Percentiles rank a stretch among this genome's conserved stretches.
Evolutionary conservation across 2,888 invertebrate species (phyloP).

Genomic region (Himalopsyche japonica): DNA sequence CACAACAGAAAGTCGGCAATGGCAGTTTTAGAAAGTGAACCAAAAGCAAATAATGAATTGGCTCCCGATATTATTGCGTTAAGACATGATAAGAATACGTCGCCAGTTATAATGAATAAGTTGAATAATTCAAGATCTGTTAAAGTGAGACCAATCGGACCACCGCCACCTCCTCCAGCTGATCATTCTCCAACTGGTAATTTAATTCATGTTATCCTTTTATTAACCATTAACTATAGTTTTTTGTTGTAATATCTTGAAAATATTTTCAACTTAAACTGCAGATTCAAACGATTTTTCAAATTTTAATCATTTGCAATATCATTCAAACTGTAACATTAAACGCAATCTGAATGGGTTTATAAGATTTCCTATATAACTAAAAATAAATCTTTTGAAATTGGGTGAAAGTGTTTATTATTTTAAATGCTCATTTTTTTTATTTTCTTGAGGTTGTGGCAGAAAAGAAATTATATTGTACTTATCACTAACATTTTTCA

Average conservation of each 20-base stretch:
- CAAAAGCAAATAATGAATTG: background rate
- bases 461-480: too few relatives aligned
- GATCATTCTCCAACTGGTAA: conserved; percentile 16
- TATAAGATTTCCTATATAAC: too few relatives aligned
- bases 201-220: background rate
- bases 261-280: background rate
- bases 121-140: conserved; percentile 3
- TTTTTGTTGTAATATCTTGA: background rate
- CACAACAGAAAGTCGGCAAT: conserved; percentile 10
- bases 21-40: background rate
- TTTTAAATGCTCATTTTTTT: too few relatives aligned
- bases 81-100: background rate
- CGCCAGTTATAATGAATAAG: conserved; percentile 9
- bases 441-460: too few relatives aligned
- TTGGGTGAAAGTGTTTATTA: too few relatives aligned
- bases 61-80: background rate
- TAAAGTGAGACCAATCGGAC: conserved; percentile 45
- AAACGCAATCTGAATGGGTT: too few relatives aligned
- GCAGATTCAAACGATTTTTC: too few relatives aligned
- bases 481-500: too few relatives aligned
- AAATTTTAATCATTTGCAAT: too few relatives aligned
- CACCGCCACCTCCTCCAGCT: conserved; percentile 52
- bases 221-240: conserved; percentile 2
- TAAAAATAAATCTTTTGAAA: too few relatives aligned
- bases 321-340: too few relatives aligned